Base-by-base conservation (phyloP, 2,888 invertebrate species). In the Leucania comma region DNA sequence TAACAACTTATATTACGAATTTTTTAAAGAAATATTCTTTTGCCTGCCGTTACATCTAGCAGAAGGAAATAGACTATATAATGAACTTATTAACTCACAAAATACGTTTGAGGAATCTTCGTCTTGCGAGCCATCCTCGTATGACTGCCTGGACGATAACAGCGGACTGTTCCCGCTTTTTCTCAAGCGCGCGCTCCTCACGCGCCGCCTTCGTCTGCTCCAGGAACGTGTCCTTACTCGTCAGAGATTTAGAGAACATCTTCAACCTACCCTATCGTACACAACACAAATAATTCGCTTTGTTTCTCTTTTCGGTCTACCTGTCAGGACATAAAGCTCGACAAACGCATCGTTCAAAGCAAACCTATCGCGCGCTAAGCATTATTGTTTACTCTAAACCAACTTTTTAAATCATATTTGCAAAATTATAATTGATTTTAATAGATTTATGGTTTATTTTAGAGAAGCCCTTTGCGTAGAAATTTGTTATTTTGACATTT, bases 121-220 rank as follows among this genome's bases (percentile, higher is more conserved):
- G 95, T 75, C 98, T 96, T 3, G 97, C 96, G n/a, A 98, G 93
- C 97, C 97, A 98, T 79, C 98, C 98, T 87, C 98, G 96, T 51
- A 98, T 93, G 67, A 96, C 92, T n/a, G 98, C 97, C 91, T 99
- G 98, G 79, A 99, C 97, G 81, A 96, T 96, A 48, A 97, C 96
- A 53, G 97, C 97, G 46, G 98, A 98, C 81, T 96, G 96, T 87
- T 98, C 98, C 75, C 97, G 97, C 78, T 97, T 97, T 91, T 98
- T 98, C 88, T 98, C 99, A 66, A 97, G 94, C 0, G 98, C 98
- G 70, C 99, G 97, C 92, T 99, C 99, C 91, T 98, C 98, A 74
- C 99, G 96, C 20, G 99, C 99, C 38, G 98, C 98, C 93, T 99
- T 99, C 6, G 98, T 98, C 91, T 98, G 98, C 92, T 98, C 98